Base-by-base conservation (phyloP, 2,888 invertebrate species). In the Steinernema scapterisci region DNA sequence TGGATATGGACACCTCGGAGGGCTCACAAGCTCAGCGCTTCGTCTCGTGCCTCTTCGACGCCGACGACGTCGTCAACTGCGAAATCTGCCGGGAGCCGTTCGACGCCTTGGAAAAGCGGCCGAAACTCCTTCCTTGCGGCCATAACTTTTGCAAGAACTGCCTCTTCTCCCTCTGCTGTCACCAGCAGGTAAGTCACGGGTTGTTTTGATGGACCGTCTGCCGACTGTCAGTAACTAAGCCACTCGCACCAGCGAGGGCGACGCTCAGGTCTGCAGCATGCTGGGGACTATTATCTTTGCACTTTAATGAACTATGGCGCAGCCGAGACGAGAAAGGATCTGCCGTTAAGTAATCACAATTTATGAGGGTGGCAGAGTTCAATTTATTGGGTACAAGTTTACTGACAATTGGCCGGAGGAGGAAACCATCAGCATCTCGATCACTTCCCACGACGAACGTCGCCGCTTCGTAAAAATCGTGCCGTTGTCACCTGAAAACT, bases 121-220 rank as follows among this genome's bases (percentile, higher is more conserved):
- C 85, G 13, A 85, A 85, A 54, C 71, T 85, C n/a, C 78, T 85
- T 13, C 85, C 85, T 23, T 85, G 85, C 71, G 85, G 84, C 7
- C 85, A 85, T 78, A 85, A 84, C 73, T 85, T 86, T 73, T 85
- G 85, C 72, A 79, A 80, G 38, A 75, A 80, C 23, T 85, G 85
- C 74, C 80, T 85, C 52, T 82, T 79, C 75, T 80, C 81, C 7
- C 77, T 85, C 7, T 82, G 83, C 73, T 81, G 78, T 72, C 82
- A 84, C 78, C 81, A 81, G 54, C 79, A 85, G 80, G 85, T 85
- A 71, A 70, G 73, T 51, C n/a, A 6, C 27, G 38, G 70, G 19
- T 19, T 19, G 25, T 21, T 23, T 38, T 23, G 21, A 19, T 21
- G 0, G 25, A 38, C 25, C 23, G 1, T 52, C 52, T 23, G 21